These are phyloP conservation scores for Arvicanthis niloticus DNA, from an alignment of 2,113 vertebrate genomes.

Conservation along the genomic window DNA sequence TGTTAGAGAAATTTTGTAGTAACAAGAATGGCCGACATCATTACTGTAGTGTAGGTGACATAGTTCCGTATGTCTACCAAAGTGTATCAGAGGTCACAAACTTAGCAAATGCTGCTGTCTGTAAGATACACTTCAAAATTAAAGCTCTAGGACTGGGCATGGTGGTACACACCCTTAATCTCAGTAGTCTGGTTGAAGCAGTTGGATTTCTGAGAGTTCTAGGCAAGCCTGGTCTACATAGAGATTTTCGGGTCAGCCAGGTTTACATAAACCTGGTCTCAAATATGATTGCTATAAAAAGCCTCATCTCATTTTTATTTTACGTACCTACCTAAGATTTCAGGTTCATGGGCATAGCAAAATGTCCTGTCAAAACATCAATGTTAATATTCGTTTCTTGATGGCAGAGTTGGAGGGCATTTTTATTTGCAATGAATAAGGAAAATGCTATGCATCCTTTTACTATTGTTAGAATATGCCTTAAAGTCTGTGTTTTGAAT, in stretches of 20 bases:
- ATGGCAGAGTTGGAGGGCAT: background rate
- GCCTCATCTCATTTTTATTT: background rate
- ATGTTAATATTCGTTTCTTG: background rate
- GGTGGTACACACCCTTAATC: background rate
- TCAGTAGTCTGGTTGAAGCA: background rate
- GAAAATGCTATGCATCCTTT: background rate
- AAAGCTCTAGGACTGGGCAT: background rate
- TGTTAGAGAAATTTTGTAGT: background rate
- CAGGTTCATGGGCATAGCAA: background rate
- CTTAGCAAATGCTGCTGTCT: background rate
- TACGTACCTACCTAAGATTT: background rate
- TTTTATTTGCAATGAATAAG: background rate
- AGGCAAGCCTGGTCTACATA: too few relatives aligned
- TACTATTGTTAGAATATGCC: background rate
- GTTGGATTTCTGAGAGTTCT: background rate
- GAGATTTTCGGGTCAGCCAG: background rate
- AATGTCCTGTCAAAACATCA: background rate
- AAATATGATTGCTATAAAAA: background rate
- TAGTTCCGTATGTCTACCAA: background rate
- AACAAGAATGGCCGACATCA: background rate
- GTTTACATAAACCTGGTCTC: background rate
- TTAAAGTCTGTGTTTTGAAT: background rate
- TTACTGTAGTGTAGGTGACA: background rate
- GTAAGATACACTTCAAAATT: background rate
- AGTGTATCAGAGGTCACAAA: background rate